Base-by-base conservation (phyloP, 2,797 vertebrate genomes). In the Rhadinocentrus ornatus region DNA sequence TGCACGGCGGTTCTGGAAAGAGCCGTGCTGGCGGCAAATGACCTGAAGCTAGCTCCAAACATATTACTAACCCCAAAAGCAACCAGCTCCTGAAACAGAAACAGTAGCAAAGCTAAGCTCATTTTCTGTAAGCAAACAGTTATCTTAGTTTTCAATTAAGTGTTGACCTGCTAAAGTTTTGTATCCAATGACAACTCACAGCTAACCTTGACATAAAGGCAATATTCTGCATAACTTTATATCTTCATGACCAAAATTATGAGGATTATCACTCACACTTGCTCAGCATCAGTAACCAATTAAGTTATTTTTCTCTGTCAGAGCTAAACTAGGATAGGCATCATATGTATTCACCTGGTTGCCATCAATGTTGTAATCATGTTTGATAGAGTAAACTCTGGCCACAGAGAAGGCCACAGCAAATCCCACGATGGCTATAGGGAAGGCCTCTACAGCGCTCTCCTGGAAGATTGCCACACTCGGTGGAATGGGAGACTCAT, bases 1-100 rank as follows among this genome's bases (percentile, higher is more conserved):
- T 99, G 97, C 22, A 99, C 93, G 0, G 95, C 96, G 0, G 96
- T 96, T 83, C 97, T 96, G 34, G 97, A 97, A 22, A 99, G 92
- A 9, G 97, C 89, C 0, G 96, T 97, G 76, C 97, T 98, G 9
- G 94, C 94, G 10, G 95, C 96, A 91, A 99, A 96, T 2, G 96
- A 96, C 89, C 82, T 94, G 91, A 98, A 99, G 3, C 92, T 89
- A 8, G 96, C 96, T 3, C 95, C 86, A 32, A 97, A 92, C 27
- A 98, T 95, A 86, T 99, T 98, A 83, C 96, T 91, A 24, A 96
- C 56, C 18, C 97, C 97, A 81, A 98, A 98, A 27, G 96, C 97
- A 71, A 98, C 95, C 55, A 99, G 91, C 72, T 99, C 97, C 97
- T 98, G 87, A 34, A 31, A 66, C 3, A 12, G n/a, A 75, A 29